Conservation (phyloP, 2,888 invertebrate genomes). For the Tetragonula carbonaria region DNA sequence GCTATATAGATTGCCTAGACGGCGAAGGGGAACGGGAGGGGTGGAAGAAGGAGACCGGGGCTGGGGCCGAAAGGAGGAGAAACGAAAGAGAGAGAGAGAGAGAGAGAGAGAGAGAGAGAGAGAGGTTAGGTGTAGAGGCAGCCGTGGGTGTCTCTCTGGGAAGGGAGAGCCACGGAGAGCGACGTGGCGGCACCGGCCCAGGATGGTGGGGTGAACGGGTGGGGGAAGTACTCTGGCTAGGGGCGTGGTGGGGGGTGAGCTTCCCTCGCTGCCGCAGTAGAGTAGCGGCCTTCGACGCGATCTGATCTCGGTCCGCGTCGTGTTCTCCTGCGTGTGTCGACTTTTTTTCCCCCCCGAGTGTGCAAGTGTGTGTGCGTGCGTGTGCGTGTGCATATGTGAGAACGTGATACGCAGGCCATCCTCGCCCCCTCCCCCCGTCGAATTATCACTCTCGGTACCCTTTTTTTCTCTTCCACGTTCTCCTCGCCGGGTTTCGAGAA, state of each 20-base stretch:
- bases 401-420: conserved; percentile 44
- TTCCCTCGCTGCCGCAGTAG: conserved; percentile 81
- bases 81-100: conserved; percentile 26
- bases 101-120: conserved; percentile 19
- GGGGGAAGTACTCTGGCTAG: conserved; percentile 50
- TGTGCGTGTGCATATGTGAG: conserved; percentile 34
- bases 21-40: neutral
- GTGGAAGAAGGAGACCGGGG: neutral
- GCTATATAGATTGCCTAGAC: neutral
- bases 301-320: conserved; percentile 71
- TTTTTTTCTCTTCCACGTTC: neutral
- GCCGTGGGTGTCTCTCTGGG: conserved; percentile 36
- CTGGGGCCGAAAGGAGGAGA: neutral
- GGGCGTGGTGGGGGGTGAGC: conserved; percentile 64
- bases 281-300: conserved; percentile 83
- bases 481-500: neutral
- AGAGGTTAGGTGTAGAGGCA: conserved; percentile 19
- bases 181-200: conserved; percentile 44
- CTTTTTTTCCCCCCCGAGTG: conserved; percentile 1
- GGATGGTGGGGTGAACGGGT: conserved; percentile 28
- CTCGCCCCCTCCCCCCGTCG: conserved; percentile 17
- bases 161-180: conserved; percentile 20
- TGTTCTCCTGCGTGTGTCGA: conserved; percentile 32
- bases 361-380: neutral
- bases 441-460: neutral